Evolutionary conservation across 2,113 vertebrate genomes (phyloP).

Genomic region (Larimichthys polyactis): DNA sequence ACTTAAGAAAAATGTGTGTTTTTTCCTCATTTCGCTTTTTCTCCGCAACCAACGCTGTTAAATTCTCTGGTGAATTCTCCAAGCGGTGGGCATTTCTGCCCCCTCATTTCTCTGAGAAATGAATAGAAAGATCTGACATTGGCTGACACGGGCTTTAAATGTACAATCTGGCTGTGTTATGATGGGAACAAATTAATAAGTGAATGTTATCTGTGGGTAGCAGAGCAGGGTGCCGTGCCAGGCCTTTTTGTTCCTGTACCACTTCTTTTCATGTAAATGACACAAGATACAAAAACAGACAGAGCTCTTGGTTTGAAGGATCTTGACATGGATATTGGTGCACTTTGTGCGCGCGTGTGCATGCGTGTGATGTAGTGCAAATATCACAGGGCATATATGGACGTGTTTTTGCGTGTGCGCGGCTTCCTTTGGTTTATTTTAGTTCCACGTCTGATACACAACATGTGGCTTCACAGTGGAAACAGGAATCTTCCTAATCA

Average conservation of each 20-base stretch:
- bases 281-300: constrained; percentile 59
- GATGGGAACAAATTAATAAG: constrained; percentile 74
- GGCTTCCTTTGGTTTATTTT: constrained; percentile 36
- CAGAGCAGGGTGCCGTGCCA: constrained; percentile 63
- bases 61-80: constrained; percentile 57
- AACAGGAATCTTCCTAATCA: constrained; percentile 24
- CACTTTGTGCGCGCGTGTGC: constrained; percentile 14
- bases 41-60: constrained; percentile 49
- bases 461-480: constrained; percentile 1
- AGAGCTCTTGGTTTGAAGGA: constrained; percentile 54
- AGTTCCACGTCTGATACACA: constrained; percentile 28
- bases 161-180: constrained; percentile 67
- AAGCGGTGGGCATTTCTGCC: constrained; percentile 61
- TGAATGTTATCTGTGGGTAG: constrained; percentile 75
- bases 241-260: constrained; percentile 59
- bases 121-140: constrained; percentile 68
- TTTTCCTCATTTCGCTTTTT: constrained; percentile 49
- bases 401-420: constrained; percentile 18
- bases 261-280: constrained; percentile 63
- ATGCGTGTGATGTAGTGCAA: constrained; percentile 9
- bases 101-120: constrained; percentile 57
- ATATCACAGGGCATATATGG: constrained; percentile 17
- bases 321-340: constrained; percentile 50
- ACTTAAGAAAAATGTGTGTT: constrained; percentile 62
- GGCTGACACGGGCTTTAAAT: constrained; percentile 72